phyloP scores from a whole-genome alignment of 2,113 vertebrate species.

The Nycticorax nycticorax region DNA sequence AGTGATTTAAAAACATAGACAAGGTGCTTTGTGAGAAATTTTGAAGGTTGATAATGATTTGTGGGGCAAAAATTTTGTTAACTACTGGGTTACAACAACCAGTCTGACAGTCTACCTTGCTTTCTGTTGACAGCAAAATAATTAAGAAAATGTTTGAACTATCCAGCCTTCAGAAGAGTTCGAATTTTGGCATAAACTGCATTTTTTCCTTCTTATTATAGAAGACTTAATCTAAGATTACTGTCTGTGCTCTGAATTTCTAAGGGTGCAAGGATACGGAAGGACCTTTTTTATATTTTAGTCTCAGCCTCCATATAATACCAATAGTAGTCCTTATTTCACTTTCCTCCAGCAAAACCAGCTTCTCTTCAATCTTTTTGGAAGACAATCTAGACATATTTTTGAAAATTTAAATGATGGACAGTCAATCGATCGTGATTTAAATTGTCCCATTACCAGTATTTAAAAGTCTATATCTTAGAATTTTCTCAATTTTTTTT shows the following conservation, averaged over 20 bases:
- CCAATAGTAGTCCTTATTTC: neutral
- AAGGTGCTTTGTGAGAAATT: neutral
- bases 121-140: neutral
- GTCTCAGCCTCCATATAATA: neutral
- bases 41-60: neutral
- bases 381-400: neutral
- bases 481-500: neutral
- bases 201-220: neutral
- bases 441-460: neutral
- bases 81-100: neutral
- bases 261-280: neutral
- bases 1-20: rapidly evolving
- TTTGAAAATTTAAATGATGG: neutral
- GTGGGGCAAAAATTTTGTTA: neutral
- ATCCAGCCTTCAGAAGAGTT: neutral
- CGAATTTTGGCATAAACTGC: neutral
- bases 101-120: neutral
- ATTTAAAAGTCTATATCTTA: neutral
- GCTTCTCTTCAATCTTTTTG: neutral
- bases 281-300: neutral
- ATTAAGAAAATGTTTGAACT: neutral
- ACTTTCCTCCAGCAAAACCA: neutral
- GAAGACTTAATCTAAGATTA: neutral
- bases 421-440: neutral
- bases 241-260: neutral